Base-by-base conservation (phyloP, 2,113 vertebrate genomes). In the Tyto alba region DNA sequence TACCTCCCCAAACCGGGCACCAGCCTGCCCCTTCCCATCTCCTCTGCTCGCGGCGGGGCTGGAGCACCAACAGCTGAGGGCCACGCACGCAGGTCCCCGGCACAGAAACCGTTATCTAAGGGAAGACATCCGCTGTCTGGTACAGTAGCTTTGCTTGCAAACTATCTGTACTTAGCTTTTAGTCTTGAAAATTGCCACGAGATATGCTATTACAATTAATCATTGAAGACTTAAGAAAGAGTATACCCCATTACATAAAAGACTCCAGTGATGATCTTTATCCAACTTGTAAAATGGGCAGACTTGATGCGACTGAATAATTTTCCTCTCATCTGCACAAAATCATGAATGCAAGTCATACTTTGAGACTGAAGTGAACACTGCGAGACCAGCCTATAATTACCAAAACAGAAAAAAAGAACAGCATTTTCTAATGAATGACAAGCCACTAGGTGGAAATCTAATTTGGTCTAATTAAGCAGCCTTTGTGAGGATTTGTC, bases 381-480 rank as follows among this genome's bases (percentile, higher is more conserved):
- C 95, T 81, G 89, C 9, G 71, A 92, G 96, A 83, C 95, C 96
- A 80, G 97, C 91, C 95, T 88, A 71, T 97, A 98, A 98, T 98
- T 98, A 98, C 97, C 97, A 94, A 97, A 97, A 96, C 91, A 95
- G 95, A 97, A 97, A 97, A 97, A 98, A 97, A 98, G 97, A 98
- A 96, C 98, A 96, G 98, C 97, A 4, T 97, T 97, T 97, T 92
- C 97, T 98, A 98, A 98, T 98, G 98, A 98, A 92, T 98, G 98
- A 98, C 98, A 98, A 98, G 98, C 97, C 79, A 95, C 98, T 93
- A 97, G 97, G 97, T 96, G 96, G 98, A 98, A 98, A 98, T 98
- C 98, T 98, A 98, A 98, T 98, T 98, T 98, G 98, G 97, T 98
- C 98, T 98, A 98, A 98, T 98, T 98, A 98, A 98, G 98, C 97